Conservation (phyloP, 2,888 invertebrate genomes). For the Aethes cnicana region DNA sequence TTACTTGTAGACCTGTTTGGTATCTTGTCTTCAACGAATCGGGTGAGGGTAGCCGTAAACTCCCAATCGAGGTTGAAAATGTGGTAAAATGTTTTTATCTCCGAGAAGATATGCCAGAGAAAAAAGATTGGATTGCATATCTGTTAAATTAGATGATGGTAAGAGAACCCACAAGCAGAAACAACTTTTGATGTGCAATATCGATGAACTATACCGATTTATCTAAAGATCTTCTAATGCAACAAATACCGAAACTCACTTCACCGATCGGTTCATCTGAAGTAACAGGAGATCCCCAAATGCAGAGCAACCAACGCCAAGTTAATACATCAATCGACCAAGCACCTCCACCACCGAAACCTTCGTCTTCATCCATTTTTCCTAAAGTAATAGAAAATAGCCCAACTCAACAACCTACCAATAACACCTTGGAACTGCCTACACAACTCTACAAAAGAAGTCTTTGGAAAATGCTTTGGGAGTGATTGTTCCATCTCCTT, state of each 20-base stretch:
- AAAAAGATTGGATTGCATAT: no score
- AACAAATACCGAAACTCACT: no score
- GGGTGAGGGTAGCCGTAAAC: constrained; percentile 33
- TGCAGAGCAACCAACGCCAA: constrained; percentile 15
- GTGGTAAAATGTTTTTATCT: constrained; percentile 26
- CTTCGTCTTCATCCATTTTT: constrained; percentile 10
- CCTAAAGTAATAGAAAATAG: constrained; percentile 13
- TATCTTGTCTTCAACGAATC: no score
- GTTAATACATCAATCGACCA: constrained; percentile 3
- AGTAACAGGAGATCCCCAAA: constrained; percentile 17
- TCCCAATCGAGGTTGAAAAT: constrained; percentile 24
- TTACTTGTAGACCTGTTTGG: no score
- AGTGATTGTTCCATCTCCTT: constrained; percentile 27
- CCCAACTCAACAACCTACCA: constrained; percentile 18
- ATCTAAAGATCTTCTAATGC: no score
- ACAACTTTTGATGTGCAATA: not conserved
- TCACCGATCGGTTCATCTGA: constrained; percentile 21
- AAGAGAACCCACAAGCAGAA: not conserved
- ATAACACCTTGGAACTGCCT: constrained; percentile 16
- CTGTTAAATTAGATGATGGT: not conserved
- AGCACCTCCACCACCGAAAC: constrained; percentile 12
- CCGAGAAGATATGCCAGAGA: constrained; percentile 18
- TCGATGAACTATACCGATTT: not conserved
- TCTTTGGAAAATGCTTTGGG: constrained; percentile 26
- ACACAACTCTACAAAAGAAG: constrained; percentile 25